These are phyloP conservation scores for Zaprionus gabonicus DNA, from an alignment of 1,140 invertebrate species.

Conservation along the genomic window DNA sequence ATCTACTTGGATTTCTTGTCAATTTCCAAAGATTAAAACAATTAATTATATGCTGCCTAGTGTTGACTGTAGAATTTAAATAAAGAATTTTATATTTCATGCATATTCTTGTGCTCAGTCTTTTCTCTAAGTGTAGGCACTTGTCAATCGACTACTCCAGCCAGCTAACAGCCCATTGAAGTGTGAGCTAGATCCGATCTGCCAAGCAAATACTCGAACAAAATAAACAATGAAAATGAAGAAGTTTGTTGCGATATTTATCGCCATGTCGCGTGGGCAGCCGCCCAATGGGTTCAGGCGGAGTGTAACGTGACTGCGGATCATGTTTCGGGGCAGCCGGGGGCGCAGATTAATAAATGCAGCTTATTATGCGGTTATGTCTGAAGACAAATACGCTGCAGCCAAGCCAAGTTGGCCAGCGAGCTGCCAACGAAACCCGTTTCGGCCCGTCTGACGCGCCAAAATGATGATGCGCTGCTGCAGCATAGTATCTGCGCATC, in stretches of 20 bases:
- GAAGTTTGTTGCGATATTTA: constrained; percentile 11
- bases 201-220: constrained; percentile 2
- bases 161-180: constrained; percentile 41
- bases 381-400: constrained; percentile 24
- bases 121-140: constrained; percentile 25
- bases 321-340: constrained; percentile 43
- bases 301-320: constrained; percentile 34
- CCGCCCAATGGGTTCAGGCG: constrained; percentile 17
- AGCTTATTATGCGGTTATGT: constrained; percentile 31
- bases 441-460: constrained; percentile 25
- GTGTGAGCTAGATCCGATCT: constrained; percentile 17
- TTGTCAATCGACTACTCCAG: constrained; percentile 18
- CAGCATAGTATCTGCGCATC: constrained; percentile 25
- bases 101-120: not conserved
- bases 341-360: constrained; percentile 49
- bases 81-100: not conserved
- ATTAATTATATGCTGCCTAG: not conserved
- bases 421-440: constrained; percentile 27
- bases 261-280: constrained; percentile 39
- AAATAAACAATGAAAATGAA: constrained; percentile 3
- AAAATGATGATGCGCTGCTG: constrained; percentile 41
- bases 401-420: not conserved
- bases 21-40: not conserved
- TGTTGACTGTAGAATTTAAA: too few species aligned
- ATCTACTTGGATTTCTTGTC: not conserved